Conservation (phyloP, 2,113 vertebrate genomes). For the Ptyas mucosa region DNA sequence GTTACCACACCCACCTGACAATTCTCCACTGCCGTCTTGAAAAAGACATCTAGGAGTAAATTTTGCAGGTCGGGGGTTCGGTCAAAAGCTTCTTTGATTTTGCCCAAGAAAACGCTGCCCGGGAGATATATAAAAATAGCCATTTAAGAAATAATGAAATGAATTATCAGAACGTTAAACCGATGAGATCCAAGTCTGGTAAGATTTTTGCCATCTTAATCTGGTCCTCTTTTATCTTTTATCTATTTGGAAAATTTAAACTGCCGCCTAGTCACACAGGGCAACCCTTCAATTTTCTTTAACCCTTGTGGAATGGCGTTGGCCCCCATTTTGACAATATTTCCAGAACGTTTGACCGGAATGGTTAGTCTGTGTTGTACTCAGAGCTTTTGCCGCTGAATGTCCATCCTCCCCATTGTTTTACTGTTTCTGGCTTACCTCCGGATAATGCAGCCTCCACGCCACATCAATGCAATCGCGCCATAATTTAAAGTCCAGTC, state of each 20-base stretch:
- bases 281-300: not conserved
- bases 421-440: conserved; percentile 70
- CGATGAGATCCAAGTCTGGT: not conserved
- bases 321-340: not conserved
- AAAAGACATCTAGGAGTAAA: conserved; percentile 88
- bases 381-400: not conserved
- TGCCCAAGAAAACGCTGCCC: conserved; percentile 88
- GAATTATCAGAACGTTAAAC: not conserved
- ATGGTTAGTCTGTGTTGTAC: not conserved
- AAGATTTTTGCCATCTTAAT: not conserved
- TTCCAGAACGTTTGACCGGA: not conserved
- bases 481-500: conserved; percentile 94
- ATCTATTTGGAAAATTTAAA: not conserved
- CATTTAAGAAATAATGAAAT: not conserved
- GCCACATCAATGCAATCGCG: conserved; percentile 95
- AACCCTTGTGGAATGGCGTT: not conserved
- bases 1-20: conserved; percentile 87
- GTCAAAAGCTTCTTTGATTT: conserved; percentile 97
- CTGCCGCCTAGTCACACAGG: accelerated
- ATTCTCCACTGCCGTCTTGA: conserved; percentile 82
- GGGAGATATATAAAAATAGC: conserved; percentile 13
- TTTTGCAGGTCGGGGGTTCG: conserved; percentile 83
- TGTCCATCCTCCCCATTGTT: not conserved
- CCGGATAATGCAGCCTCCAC: conserved; percentile 96
- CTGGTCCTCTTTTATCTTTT: not conserved